Conservation (phyloP, 2,113 vertebrate genomes). For the Tichodroma muraria region DNA sequence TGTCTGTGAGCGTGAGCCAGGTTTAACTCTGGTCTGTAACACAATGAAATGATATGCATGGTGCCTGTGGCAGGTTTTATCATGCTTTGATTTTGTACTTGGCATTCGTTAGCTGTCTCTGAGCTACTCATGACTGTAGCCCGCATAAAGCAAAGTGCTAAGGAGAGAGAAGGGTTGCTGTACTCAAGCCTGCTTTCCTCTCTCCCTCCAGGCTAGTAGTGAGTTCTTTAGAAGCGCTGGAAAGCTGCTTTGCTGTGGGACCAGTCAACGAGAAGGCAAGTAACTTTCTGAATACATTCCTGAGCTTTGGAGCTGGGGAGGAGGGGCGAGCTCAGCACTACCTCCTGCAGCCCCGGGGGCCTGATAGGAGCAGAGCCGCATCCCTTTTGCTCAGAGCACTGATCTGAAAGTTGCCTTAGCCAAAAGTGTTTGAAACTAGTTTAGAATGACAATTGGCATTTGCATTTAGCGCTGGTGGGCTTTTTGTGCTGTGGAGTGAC, state of each 20-base stretch:
- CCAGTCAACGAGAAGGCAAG: slow-evolving; percentile 93
- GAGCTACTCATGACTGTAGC: slow-evolving; percentile 59
- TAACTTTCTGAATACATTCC: slow-evolving; percentile 63
- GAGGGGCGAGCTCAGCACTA: slow-evolving; percentile 26
- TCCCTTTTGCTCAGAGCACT: not conserved
- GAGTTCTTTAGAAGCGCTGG: slow-evolving; percentile 95
- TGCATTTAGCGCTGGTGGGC: not conserved
- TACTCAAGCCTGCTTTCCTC: slow-evolving; percentile 71
- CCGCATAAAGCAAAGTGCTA: slow-evolving; percentile 48
- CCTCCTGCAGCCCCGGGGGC: slow-evolving; percentile 40
- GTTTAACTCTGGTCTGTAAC: slow-evolving; percentile 70
- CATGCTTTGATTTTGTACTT: slow-evolving; percentile 73
- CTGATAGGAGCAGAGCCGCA: slow-evolving; percentile 13
- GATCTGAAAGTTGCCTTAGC: slow-evolving; percentile 46
- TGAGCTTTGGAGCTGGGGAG: slow-evolving; percentile 53
- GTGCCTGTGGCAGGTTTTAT: slow-evolving; percentile 73
- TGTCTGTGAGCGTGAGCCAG: slow-evolving; percentile 69
- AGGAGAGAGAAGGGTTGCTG: slow-evolving; percentile 49
- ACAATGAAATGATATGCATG: slow-evolving; percentile 65
- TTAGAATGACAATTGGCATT: slow-evolving; percentile 32
- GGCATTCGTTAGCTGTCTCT: slow-evolving; percentile 69
- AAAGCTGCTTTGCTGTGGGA: slow-evolving; percentile 96
- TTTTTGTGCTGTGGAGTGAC: slow-evolving; percentile 26
- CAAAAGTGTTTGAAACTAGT: slow-evolving; percentile 48
- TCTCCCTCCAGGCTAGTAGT: slow-evolving; percentile 90